These are phyloP conservation scores for Nibea albiflora DNA, from an alignment of 2,113 vertebrate genomes.

Conservation along the genomic window DNA sequence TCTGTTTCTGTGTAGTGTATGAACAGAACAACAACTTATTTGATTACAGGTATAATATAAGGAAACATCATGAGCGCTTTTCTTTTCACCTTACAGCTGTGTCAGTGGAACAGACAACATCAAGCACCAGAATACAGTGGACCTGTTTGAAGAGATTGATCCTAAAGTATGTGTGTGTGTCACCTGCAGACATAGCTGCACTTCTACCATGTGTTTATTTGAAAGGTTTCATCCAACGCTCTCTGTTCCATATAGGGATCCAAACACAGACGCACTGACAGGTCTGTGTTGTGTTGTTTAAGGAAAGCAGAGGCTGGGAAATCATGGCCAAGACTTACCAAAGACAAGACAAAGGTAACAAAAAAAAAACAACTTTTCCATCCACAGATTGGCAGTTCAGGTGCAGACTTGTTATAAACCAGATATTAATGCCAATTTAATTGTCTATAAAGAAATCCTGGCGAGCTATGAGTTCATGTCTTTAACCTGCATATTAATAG, in stretches of 20 bases:
- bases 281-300: slow-evolving; percentile 97
- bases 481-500: neutral
- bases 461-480: neutral
- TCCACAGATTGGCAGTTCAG: neutral
- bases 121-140: slow-evolving; percentile 94
- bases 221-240: neutral
- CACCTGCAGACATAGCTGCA: neutral
- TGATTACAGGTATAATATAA: neutral
- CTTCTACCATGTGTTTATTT: neutral
- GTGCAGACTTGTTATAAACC: neutral
- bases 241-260: slow-evolving; percentile 86
- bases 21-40: neutral
- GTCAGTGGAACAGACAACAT: slow-evolving; percentile 92
- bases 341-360: slow-evolving; percentile 93
- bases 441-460: neutral
- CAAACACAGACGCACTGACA: slow-evolving; percentile 97
- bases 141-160: slow-evolving; percentile 95
- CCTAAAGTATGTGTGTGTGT: slow-evolving; percentile 90
- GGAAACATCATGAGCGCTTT: neutral
- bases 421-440: neutral
- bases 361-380: neutral
- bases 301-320: slow-evolving; percentile 94
- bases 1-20: neutral
- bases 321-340: slow-evolving; percentile 96
- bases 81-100: slow-evolving; percentile 86